phyloP scores from a whole-genome alignment of 2,797 vertebrate genomes.

The Apogon hyalosoma region DNA sequence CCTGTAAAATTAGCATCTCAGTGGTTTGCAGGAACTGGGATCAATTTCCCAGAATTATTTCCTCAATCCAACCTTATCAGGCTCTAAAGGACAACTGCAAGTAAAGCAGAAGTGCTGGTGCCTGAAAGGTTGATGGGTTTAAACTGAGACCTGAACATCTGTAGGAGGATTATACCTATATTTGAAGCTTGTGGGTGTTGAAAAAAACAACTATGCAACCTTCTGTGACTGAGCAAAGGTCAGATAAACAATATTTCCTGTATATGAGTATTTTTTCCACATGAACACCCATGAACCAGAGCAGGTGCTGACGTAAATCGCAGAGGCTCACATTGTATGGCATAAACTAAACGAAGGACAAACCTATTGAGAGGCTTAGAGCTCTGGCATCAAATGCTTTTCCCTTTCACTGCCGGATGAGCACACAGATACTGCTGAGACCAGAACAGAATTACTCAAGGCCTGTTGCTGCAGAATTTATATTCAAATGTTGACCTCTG shows the following conservation, averaged over 20 bases:
- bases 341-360: constrained; percentile 24
- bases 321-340: constrained; percentile 15
- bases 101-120: background rate
- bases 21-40: too few relatives aligned
- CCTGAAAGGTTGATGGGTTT: constrained; percentile 47
- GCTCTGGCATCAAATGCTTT: constrained; percentile 20
- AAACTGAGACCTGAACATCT: constrained; percentile 16
- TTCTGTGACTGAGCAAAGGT: constrained; percentile 28
- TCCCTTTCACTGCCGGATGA: constrained; percentile 22
- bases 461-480: constrained; percentile 37
- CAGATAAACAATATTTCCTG: constrained; percentile 10
- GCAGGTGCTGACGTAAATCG: constrained; percentile 43
- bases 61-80: too few relatives aligned
- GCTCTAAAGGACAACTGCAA: too few relatives aligned
- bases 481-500: constrained; percentile 67
- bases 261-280: background rate
- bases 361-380: constrained; percentile 19
- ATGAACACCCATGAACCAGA: background rate
- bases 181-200: constrained; percentile 3
- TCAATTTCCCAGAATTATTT: too few relatives aligned
- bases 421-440: background rate
- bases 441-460: constrained; percentile 29
- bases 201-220: constrained; percentile 25
- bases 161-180: background rate
- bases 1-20: too few relatives aligned